Evolutionary conservation across 1,140 invertebrate species (phyloP).

Genomic region (Listronotus bonariensis): DNA sequence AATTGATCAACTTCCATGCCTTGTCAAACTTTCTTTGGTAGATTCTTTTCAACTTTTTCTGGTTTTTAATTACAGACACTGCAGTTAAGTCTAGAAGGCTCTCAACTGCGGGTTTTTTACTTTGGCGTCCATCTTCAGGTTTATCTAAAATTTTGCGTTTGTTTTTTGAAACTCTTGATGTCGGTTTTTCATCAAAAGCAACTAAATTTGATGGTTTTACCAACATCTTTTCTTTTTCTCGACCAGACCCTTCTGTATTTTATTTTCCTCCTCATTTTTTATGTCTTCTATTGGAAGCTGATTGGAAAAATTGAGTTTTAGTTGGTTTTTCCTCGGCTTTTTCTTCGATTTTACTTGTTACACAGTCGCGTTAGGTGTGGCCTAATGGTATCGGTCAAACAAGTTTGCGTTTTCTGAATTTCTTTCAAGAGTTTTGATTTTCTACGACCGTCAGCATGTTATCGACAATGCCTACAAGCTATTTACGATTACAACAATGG

Average conservation of each 20-base stretch:
- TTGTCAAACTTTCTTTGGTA: slow-evolving; percentile 42
- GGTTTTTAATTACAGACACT: slow-evolving; percentile 40
- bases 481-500: no score
- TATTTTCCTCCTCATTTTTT: not conserved
- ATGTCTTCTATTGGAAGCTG: not conserved
- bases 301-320: not conserved
- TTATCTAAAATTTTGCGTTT: slow-evolving; percentile 4
- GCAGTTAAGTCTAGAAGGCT: slow-evolving; percentile 46
- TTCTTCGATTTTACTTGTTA: slow-evolving; percentile 19
- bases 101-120: slow-evolving; percentile 10
- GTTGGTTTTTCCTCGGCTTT: slow-evolving; percentile 4
- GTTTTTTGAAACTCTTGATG: not conserved
- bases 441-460: slow-evolving; percentile 41
- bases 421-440: slow-evolving; percentile 31
- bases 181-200: not conserved
- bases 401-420: slow-evolving; percentile 37
- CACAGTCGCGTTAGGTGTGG: slow-evolving; percentile 39
- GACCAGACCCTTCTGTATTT: no score
- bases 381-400: slow-evolving; percentile 37
- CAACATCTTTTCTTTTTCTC: not conserved
- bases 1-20: slow-evolving; percentile 45
- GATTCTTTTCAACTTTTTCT: slow-evolving; percentile 31
- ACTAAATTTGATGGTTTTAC: not conserved
- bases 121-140: slow-evolving; percentile 14
- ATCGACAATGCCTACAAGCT: no score